phyloP scores from a whole-genome alignment of 2,888 invertebrate species.

The Morinoia aosen region DNA sequence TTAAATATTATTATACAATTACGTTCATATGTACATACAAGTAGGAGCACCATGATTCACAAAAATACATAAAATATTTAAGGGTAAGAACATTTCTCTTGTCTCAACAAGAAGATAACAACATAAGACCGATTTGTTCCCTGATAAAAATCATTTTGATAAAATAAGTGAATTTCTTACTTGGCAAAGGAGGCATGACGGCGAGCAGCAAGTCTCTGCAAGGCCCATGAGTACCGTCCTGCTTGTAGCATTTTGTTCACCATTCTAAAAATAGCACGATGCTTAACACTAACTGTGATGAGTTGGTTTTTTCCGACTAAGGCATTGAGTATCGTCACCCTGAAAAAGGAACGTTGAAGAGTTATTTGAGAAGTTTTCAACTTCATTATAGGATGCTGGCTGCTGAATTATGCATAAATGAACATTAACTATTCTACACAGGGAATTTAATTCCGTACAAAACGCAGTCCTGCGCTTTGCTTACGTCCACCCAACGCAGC shows the following conservation, averaged over 20 bases:
- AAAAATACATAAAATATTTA: not conserved
- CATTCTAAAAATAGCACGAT: not conserved
- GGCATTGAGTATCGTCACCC: not conserved
- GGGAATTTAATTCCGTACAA: too few relatives aligned
- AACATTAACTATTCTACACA: too few relatives aligned
- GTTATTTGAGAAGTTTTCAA: too few relatives aligned
- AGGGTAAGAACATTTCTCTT: not conserved
- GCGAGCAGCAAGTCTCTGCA: not conserved
- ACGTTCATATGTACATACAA: not conserved
- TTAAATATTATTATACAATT: not conserved
- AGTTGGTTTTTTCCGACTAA: not conserved
- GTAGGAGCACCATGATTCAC: not conserved
- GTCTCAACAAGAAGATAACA: not conserved
- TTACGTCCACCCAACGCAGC: too few relatives aligned
- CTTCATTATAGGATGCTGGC: too few relatives aligned
- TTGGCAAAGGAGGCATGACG: not conserved
- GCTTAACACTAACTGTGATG: not conserved
- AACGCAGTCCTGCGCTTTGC: too few relatives aligned
- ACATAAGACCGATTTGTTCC: not conserved
- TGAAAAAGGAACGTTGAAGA: not conserved
- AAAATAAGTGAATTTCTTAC: not conserved
- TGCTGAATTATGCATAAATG: too few relatives aligned
- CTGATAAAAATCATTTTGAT: not conserved
- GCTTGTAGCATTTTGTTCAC: not conserved
- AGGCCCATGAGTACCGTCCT: not conserved